Base-by-base conservation (phyloP, 2,888 invertebrate genomes). In the Rhingia rostrata region DNA sequence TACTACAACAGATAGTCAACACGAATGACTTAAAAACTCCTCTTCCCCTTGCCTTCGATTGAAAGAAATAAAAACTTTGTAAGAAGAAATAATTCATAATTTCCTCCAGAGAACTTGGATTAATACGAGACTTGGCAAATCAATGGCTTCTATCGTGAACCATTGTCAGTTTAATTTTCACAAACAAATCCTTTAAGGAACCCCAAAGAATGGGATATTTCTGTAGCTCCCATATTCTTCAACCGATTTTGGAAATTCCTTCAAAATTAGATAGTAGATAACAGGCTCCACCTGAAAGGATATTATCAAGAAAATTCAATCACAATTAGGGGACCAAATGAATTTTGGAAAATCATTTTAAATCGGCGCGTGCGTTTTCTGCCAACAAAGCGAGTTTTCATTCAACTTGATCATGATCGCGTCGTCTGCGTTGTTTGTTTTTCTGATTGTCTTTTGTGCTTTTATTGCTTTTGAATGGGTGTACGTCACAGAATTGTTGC, bases 281-380 rank as follows among this genome's bases (percentile, higher is more conserved):
- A 72, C 73, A 2, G 0, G n/a, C 0, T 32, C 6, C 73, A 14
- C 54, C 10, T 37, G 43, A n/a, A 5, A 54, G 7, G 51, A 6
- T 4, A 72, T 61, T 87, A 66, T 87, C 4, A 73, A 37, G 10
- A 0, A 30, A 86, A 87, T 39, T 0, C 6, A 33, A 3, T 0
- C 4, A 3, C 4, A 69, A 82, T 86, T 88, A 73, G 77, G 79
- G 72, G 53, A 49, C 47, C 14, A 90, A 90, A 89, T 83, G 79
- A 89, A 86, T 89, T 90, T 89, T 87, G 72, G 80, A 90, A 90
- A 88, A 88, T 82, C 87, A 88, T 86, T 89, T 89, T 89, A 89
- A 90, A 90, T 90, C 86, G 66, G 51, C 45, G 64, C 56, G 81
- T 70, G 69, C 49, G 69, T 35, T 60, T 66, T 82, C 37, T 33